Evolutionary conservation across 2,888 invertebrate species (phyloP).

Genomic region (Tachina lurida): DNA sequence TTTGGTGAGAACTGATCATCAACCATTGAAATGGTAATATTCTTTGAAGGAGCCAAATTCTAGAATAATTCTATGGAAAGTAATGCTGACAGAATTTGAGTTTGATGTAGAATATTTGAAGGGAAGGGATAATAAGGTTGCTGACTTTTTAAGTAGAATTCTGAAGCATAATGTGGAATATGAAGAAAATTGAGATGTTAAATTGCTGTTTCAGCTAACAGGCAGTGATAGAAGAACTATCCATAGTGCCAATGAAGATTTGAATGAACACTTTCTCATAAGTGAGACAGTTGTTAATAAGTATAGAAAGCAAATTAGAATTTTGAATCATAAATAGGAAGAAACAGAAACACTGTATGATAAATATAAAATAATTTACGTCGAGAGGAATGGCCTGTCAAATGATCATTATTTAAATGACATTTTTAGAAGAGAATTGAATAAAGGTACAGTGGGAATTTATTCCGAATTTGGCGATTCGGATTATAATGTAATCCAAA

Average conservation of each 20-base stretch:
- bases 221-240: too few species aligned
- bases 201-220: background rate
- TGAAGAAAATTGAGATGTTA: conserved; percentile 5
- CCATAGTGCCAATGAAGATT: too few species aligned
- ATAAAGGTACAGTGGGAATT: too few species aligned
- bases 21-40: conserved; percentile 15
- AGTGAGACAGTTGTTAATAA: too few species aligned
- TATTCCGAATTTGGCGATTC: too few species aligned
- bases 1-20: conserved; percentile 4
- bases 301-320: too few species aligned
- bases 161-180: background rate
- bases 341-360: too few species aligned
- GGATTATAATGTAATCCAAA: too few species aligned
- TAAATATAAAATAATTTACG: background rate
- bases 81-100: background rate
- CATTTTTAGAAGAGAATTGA: too few species aligned
- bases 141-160: conserved; percentile 4
- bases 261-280: too few species aligned
- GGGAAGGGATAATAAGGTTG: background rate
- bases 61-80: background rate
- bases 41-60: conserved; percentile 17
- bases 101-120: background rate
- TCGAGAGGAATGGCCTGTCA: background rate
- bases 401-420: too few species aligned
- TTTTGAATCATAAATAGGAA: too few species aligned